Percentiles rank a stretch among this genome's conserved stretches.
phyloP scores from a whole-genome alignment of 2,113 vertebrate species.

The Agelaius phoeniceus region DNA sequence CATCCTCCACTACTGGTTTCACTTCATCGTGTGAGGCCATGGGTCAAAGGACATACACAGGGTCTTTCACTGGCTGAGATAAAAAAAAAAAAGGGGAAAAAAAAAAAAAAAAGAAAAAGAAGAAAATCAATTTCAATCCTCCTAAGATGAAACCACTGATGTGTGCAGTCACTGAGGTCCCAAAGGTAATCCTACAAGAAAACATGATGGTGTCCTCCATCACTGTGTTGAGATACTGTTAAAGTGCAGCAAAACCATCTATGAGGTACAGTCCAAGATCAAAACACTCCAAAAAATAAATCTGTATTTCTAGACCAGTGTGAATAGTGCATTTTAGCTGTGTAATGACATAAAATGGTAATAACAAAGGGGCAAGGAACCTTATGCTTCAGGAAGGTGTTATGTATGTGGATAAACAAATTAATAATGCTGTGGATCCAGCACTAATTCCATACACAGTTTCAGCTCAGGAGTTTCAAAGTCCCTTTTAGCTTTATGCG shows the following conservation, averaged over 20 bases:
- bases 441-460: slow-evolving; percentile 6
- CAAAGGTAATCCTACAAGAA: slow-evolving; percentile 56
- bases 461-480: not conserved
- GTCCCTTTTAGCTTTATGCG: not conserved
- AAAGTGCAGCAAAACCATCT: not conserved
- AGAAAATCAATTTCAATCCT: slow-evolving; percentile 72
- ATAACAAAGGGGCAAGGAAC: not conserved
- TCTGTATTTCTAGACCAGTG: not conserved
- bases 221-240: slow-evolving; percentile 3
- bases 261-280: not conserved
- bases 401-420: not conserved
- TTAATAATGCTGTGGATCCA: slow-evolving; percentile 8
- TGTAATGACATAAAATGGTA: not conserved
- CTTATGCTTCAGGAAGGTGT: not conserved
- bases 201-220: slow-evolving; percentile 57
- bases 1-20: not conserved
- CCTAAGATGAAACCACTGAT: slow-evolving; percentile 67
- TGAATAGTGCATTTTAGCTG: not conserved
- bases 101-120: not conserved
- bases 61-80: slow-evolving; percentile 48
- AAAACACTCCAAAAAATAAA: not conserved
- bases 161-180: slow-evolving; percentile 55
- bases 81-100: not conserved
- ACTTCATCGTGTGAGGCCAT: slow-evolving; percentile 59
- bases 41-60: slow-evolving; percentile 57